Evolutionary conservation across 2,888 invertebrate species (phyloP).

Genomic region (Agonum fuliginosum): DNA sequence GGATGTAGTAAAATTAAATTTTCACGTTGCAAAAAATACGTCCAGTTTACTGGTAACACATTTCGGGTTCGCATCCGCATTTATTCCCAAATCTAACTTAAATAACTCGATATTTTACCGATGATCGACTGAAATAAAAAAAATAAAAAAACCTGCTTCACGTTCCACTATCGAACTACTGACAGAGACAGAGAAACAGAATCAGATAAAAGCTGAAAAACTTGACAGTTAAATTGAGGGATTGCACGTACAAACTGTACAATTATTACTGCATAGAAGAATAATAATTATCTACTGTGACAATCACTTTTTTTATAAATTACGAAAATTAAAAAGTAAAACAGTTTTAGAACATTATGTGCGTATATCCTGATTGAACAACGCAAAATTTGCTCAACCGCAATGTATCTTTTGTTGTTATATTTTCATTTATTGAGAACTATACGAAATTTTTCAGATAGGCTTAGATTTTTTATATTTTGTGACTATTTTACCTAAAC

Average conservation of each 20-base stretch:
- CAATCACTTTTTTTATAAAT: neutral
- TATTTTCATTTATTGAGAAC: too few species aligned
- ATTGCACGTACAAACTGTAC: too few species aligned
- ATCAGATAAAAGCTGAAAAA: neutral
- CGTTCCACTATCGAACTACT: neutral
- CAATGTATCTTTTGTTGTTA: too few species aligned
- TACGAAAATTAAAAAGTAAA: neutral
- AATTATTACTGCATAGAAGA: too few species aligned
- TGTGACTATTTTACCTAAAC: too few species aligned
- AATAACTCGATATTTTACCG: conserved; percentile 24
- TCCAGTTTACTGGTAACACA: conserved; percentile 1
- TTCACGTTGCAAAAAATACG: conserved; percentile 32
- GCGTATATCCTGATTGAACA: neutral
- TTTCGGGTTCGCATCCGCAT: conserved; percentile 8
- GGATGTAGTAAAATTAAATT: conserved; percentile 44
- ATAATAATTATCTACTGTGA: too few species aligned
- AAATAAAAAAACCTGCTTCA: neutral
- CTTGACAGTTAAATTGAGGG: too few species aligned
- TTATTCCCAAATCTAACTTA: conserved; percentile 8
- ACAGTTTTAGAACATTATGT: conserved; percentile 3
- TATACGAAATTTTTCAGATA: too few species aligned
- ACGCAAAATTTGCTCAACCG: too few species aligned
- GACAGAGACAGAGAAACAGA: neutral
- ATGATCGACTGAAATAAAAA: neutral
- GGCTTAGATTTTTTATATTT: too few species aligned